Evolutionary conservation across 1,140 invertebrate species (phyloP).

Genomic region (Drosophila mauritiana): DNA sequence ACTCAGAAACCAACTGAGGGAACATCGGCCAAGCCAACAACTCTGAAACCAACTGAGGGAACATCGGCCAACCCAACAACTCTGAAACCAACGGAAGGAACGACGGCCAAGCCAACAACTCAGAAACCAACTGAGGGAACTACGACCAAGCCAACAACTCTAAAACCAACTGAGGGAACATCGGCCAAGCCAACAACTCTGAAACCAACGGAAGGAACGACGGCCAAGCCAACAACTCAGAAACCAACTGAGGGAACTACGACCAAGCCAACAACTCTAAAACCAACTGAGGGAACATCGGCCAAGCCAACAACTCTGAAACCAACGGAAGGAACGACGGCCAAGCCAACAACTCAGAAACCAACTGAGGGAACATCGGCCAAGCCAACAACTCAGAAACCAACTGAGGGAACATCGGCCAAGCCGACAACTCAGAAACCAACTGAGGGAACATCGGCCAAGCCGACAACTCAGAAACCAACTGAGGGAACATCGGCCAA

Average conservation of each 20-base stretch:
- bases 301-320: not conserved
- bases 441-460: not conserved
- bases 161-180: conserved; percentile 7
- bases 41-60: not conserved
- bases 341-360: not conserved
- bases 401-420: not conserved
- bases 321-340: not conserved
- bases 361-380: not conserved
- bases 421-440: conserved; percentile 12
- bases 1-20: not conserved
- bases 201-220: not conserved
- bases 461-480: conserved; percentile 11
- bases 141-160: not conserved
- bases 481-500: not conserved
- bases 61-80: not conserved
- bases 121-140: not conserved
- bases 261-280: not conserved
- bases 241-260: conserved; percentile 3
- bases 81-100: not conserved
- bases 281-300: not conserved
- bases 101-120: not conserved
- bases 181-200: not conserved
- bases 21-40: not conserved
- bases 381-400: not conserved
- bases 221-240: conserved; percentile 10